phyloP scores from a whole-genome alignment of 2,797 vertebrate species.

The Lutjanus campechanus region DNA sequence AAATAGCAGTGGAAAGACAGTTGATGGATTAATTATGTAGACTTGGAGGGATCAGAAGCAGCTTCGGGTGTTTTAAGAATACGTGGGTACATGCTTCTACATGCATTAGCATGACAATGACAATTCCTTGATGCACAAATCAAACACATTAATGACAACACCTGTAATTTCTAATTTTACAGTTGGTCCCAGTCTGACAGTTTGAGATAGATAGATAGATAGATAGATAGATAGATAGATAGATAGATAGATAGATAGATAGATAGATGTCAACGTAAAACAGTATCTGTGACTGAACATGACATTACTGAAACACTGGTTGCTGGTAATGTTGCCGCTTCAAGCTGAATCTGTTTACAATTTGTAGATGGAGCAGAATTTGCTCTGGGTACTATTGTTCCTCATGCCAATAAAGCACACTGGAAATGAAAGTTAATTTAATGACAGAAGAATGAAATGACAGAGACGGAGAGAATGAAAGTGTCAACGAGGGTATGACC shows the following conservation, averaged over 20 bases:
- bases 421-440: constrained; percentile 48
- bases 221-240: too few relatives aligned
- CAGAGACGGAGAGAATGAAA: constrained; percentile 47
- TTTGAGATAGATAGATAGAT: neutral
- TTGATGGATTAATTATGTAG: neutral
- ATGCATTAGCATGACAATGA: neutral
- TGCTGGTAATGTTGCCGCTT: constrained; percentile 6
- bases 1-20: neutral
- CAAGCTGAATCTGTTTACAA: constrained; percentile 43
- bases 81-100: neutral
- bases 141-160: neutral
- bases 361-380: constrained; percentile 27
- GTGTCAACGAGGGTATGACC: constrained; percentile 52
- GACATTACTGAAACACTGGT: constrained; percentile 2
- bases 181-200: neutral
- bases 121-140: neutral
- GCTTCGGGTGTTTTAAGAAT: constrained; percentile 1
- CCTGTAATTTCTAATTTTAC: neutral
- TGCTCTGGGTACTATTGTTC: constrained; percentile 3
- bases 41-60: neutral
- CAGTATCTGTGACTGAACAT: neutral
- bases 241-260: too few relatives aligned
- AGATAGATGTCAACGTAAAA: neutral
- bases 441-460: constrained; percentile 40
- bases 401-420: constrained; percentile 18